Percentiles rank a stretch among this genome's conserved stretches.
Evolutionary conservation across 2,888 invertebrate species (phyloP).

Genomic region (Lymantria dispar): DNA sequence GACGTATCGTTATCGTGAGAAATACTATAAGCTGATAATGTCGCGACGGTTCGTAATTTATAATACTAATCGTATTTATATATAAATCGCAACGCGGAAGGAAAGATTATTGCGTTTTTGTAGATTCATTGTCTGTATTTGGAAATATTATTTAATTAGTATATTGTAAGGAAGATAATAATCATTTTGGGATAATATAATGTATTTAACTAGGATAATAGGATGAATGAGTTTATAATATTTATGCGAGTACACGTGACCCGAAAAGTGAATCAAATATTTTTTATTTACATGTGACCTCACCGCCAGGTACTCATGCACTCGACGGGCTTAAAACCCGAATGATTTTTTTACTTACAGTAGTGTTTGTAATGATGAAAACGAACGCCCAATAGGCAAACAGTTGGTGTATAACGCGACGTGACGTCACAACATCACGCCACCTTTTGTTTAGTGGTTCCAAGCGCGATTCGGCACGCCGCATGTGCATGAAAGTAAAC

Average conservation of each 20-base stretch:
- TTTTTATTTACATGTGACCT: slow-evolving; percentile 32
- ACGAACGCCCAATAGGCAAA: slow-evolving; percentile 56
- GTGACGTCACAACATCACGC: slow-evolving; percentile 81
- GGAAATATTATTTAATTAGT: too few species aligned
- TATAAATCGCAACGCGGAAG: slow-evolving; percentile 19
- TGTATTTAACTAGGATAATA: background rate
- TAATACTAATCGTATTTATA: slow-evolving; percentile 11
- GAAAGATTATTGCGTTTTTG: background rate
- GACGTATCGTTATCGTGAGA: slow-evolving; percentile 23
- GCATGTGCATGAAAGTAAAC: slow-evolving; percentile 38
- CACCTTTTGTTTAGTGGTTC: slow-evolving; percentile 77
- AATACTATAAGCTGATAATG: slow-evolving; percentile 18
- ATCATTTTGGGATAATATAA: too few species aligned
- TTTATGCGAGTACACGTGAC: background rate
- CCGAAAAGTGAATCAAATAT: slow-evolving; percentile 20
- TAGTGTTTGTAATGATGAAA: slow-evolving; percentile 39
- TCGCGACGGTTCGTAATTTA: slow-evolving; percentile 11
- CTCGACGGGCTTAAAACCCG: slow-evolving; percentile 22
- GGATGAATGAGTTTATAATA: background rate
- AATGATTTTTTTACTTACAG: slow-evolving; percentile 6
- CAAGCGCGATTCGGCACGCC: slow-evolving; percentile 66
- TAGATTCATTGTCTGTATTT: background rate
- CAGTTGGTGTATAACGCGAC: slow-evolving; percentile 69
- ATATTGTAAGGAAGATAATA: too few species aligned
- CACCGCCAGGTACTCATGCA: slow-evolving; percentile 33